Base-by-base conservation (phyloP, 2,113 vertebrate species). In the Zingel zingel region DNA sequence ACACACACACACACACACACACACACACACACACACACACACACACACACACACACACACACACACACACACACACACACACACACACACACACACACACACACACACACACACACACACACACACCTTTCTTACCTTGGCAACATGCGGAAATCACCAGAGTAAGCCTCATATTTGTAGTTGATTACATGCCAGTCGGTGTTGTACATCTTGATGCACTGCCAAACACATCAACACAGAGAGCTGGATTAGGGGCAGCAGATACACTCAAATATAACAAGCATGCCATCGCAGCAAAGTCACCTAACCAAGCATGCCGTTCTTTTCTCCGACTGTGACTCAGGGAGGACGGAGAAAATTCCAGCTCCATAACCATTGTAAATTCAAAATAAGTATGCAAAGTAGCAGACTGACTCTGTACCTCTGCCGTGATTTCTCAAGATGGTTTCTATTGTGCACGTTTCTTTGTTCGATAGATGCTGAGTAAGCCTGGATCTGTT, bases 161-260 rank as follows among this genome's bases (percentile, higher is more conserved):
- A 98, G 93, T 97, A 99, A 51, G 97, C 97, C 88, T 99, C 98
- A 48, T 99, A 99, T 84, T 99, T 99, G 95, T 98, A 99, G 95
- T 96, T 99, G 83, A 99, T 96, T 45, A 97, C 94, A 0, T 97
- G 95, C 97, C 98, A 99, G 93, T 98, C 97, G 3, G 96, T 98
- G 94, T 97, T 98, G 92, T 99, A 99, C 90, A 96, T 97, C 95
- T 97, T 98, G 95, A 99, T 99, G 92, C 98, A 99, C 98, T 99
- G 95, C 78, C 94, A 95, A 90, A 89, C 77, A 78, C 54, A 58
- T 50, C 21, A 81, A 72, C 62, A 86, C 23, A 70, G 56, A 86
- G 53, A 84, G 81, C 69, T 30, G 74, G 87, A 91, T 92, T 84
- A 92, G 83, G 21, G 56, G 57, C 27, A 59, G 43, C 30, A 62